Evolutionary conservation across 2,113 vertebrate genomes (phyloP), one percentile per base, ranked within the genome.

Genomic region (Mustelus asterias): DNA sequence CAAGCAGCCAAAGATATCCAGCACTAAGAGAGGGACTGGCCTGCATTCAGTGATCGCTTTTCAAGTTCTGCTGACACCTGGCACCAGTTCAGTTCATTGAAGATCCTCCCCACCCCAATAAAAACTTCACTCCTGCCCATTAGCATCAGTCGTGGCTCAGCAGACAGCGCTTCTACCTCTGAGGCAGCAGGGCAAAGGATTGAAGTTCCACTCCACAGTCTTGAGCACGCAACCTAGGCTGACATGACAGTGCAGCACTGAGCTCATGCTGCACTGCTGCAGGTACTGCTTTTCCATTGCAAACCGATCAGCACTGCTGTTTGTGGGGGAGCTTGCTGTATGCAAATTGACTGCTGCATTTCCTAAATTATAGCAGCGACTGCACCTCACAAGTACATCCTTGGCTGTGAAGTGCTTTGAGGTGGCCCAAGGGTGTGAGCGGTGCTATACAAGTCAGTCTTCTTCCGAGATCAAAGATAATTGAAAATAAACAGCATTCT

Each of bases 1-100:
- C 94, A 54, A 5, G 94, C 69, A 72, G 94, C 94, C 94, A 95
- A 95, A 72, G 41, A 72, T 11, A 95, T 94, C 94, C 69, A 16
- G 67, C 94, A 48, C 24, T 95, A 54, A 95, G 69, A 26, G 94
- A 93, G 44, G 69, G 44, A 48, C 41, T 72, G 67, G 69, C 94
- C 54, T 33, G 69, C 94, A 76, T 72, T 95, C 69, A 95, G 26
- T 95, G 41, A 54, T 95, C 22, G 67, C 26, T 76, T 65, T 95
- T 72, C 37, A 67, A 41, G 60, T 69, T 69, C 63, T 69, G 37
- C 18, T 92, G 89, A 44, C 89, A 92, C 89, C 92, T 69, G 37
- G 58, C 54, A 90, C 26, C 33, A n/a, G 88, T 37, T 69, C 41
- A 69, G 63, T 70, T 69, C 65, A 94, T 67, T 94, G 63, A 94